Conservation (phyloP, 2,797 vertebrate genomes). For the Apogon talboti region DNA sequence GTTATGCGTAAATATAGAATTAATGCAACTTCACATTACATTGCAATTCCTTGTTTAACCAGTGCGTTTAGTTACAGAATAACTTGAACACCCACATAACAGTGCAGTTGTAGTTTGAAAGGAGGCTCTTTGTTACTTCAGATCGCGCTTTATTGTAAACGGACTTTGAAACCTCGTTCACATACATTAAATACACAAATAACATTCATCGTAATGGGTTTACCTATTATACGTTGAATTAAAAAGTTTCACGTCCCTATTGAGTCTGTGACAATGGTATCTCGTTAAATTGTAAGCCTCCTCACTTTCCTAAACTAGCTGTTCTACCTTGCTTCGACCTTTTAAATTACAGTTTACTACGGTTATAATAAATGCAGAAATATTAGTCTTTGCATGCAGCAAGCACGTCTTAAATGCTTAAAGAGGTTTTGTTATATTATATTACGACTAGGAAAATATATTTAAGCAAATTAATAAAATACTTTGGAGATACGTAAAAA, state of each 20-base stretch:
- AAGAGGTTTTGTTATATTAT: neutral
- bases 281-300: conserved; percentile 9
- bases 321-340: conserved; percentile 1
- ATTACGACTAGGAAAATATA: too few relatives aligned
- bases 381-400: neutral
- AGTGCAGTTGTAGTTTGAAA: conserved; percentile 51
- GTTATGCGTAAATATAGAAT: conserved; percentile 24
- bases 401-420: neutral
- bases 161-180: conserved; percentile 25
- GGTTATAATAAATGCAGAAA: neutral
- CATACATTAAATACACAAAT: conserved; percentile 1
- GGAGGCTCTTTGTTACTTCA: conserved; percentile 60
- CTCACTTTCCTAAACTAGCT: conserved; percentile 2
- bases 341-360: neutral
- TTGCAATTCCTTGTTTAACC: conserved; percentile 23
- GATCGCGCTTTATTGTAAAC: conserved; percentile 32
- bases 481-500: conserved; percentile 3
- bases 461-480: conserved; percentile 1
- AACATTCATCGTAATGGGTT: conserved; percentile 8
- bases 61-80: conserved; percentile 23
- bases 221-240: conserved; percentile 20
- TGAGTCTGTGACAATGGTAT: neutral
- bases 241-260: conserved; percentile 32
- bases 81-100: conserved; percentile 37
- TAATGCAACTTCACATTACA: conserved; percentile 24